Percentiles rank a stretch among this genome's conserved stretches.
Evolutionary conservation across 2,113 vertebrate species (phyloP).

Genomic region (Myrmecobius fasciatus): DNA sequence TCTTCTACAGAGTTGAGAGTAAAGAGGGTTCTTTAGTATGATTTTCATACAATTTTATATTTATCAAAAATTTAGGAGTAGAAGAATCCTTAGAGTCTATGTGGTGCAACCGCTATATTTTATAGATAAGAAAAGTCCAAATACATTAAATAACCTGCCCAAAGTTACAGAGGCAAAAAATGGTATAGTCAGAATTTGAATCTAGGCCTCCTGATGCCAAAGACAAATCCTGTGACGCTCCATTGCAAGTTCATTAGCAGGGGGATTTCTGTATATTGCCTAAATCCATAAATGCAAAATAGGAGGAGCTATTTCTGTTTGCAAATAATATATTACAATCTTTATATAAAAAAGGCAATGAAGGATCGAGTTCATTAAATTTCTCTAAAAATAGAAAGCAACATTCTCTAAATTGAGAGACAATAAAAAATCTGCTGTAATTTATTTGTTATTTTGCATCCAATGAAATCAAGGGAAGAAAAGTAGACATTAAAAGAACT

Average conservation of each 20-base stretch:
- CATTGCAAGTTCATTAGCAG: neutral
- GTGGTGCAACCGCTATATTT: neutral
- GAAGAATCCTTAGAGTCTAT: neutral
- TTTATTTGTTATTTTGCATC: slow-evolving; percentile 46
- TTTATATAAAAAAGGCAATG: slow-evolving; percentile 14
- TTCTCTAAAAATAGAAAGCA: neutral
- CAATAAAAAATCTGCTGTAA: slow-evolving; percentile 50
- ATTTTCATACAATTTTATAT: neutral
- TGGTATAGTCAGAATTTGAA: neutral
- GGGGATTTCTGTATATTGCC: neutral
- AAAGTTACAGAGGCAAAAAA: neutral
- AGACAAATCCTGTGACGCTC: neutral
- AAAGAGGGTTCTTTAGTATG: neutral
- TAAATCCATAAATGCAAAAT: slow-evolving; percentile 19
- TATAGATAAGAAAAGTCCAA: neutral
- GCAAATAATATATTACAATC: neutral
- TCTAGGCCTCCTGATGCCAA: neutral
- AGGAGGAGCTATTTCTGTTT: neutral
- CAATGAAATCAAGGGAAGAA: slow-evolving; percentile 58
- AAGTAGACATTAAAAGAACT: slow-evolving; percentile 61
- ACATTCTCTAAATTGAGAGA: slow-evolving; percentile 45
- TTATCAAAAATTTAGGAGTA: neutral
- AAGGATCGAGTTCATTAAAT: neutral
- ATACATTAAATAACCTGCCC: neutral
- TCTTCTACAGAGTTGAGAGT: neutral